These are phyloP conservation scores for Rissa tridactyla DNA, from an alignment of 2,113 vertebrate genomes.

Conservation along the genomic window DNA sequence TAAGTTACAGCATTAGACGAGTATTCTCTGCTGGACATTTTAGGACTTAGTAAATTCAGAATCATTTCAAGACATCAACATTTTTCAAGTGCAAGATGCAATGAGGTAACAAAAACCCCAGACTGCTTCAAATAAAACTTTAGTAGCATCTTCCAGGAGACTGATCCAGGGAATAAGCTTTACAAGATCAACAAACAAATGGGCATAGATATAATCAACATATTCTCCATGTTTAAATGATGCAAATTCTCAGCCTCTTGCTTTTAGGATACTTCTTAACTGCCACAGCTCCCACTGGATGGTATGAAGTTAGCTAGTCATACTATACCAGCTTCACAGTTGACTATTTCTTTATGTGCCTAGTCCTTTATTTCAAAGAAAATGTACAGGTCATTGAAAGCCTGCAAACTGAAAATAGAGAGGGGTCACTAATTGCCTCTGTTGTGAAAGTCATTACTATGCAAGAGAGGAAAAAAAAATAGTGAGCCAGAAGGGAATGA, in stretches of 20 bases:
- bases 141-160: background rate
- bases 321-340: background rate
- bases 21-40: background rate
- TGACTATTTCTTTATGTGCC: background rate
- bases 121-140: background rate
- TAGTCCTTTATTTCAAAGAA: background rate
- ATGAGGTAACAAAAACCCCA: background rate
- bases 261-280: background rate
- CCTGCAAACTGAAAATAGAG: background rate
- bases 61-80: background rate
- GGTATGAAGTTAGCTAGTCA: background rate
- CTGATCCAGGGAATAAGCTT: background rate
- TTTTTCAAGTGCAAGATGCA: background rate
- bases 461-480: background rate
- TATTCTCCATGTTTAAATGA: background rate
- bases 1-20: slow-evolving; percentile 18
- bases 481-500: background rate
- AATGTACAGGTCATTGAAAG: background rate
- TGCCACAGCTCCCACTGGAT: background rate
- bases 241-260: background rate
- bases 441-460: background rate
- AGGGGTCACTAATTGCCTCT: background rate
- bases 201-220: background rate
- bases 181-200: background rate
- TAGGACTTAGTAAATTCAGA: background rate